Conservation (phyloP, 2,797 vertebrate species). For the Chromis chromis region DNA sequence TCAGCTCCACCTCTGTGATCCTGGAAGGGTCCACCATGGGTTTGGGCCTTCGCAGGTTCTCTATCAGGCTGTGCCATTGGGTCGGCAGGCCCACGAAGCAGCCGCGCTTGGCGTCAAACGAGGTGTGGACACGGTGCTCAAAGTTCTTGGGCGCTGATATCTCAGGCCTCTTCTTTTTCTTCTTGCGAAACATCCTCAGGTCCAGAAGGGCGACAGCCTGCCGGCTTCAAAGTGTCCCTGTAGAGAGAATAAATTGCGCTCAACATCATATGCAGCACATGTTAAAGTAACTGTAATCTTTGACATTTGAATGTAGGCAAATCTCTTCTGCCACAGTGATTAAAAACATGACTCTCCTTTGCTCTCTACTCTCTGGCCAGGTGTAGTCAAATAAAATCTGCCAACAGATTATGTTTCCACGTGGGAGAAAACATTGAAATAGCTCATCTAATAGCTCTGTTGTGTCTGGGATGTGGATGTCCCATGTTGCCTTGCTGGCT, state of each 20-base stretch:
- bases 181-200: conserved; percentile 96
- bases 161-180: conserved; percentile 99
- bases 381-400: conserved; percentile 46
- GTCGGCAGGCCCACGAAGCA: conserved; percentile 95
- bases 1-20: conserved; percentile 95
- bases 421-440: conserved; percentile 37
- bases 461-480: conserved; percentile 34
- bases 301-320: conserved; percentile 51
- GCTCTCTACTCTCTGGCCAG: conserved; percentile 14
- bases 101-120: conserved; percentile 93
- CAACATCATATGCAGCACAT: conserved; percentile 15
- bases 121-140: conserved; percentile 97
- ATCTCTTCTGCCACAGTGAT: conserved; percentile 17
- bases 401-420: conserved; percentile 40
- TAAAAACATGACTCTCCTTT: conserved; percentile 17
- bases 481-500: conserved; percentile 46
- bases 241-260: conserved; percentile 25
- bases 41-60: conserved; percentile 93
- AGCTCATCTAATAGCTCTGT: conserved; percentile 36
- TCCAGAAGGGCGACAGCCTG: conserved; percentile 62
- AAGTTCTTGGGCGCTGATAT: conserved; percentile 98
- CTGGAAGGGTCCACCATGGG: conserved; percentile 97
- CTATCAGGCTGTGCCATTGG: conserved; percentile 98
- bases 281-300: conserved; percentile 31
- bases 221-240: conserved; percentile 68